Conservation (phyloP, 2,797 vertebrate genomes). For the Lophius americanus region DNA sequence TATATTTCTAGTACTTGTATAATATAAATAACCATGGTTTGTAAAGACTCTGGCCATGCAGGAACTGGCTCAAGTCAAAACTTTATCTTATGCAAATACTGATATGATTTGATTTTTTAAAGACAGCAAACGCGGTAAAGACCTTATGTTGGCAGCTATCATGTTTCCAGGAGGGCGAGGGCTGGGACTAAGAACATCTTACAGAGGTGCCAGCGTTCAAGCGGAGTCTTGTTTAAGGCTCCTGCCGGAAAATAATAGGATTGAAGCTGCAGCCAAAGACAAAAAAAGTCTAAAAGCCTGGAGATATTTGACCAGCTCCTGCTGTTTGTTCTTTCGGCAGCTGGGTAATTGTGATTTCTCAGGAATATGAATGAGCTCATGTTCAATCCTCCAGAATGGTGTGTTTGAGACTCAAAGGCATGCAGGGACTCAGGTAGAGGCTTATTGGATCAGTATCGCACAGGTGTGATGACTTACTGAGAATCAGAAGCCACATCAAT, state of each 20-base stretch:
- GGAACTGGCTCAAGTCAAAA: too few species aligned
- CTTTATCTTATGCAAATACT: too few species aligned
- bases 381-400: neutral
- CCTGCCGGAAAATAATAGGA: neutral
- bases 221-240: neutral
- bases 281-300: neutral
- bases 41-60: too few species aligned
- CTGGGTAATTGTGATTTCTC: neutral
- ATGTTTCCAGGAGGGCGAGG: too few species aligned
- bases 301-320: neutral
- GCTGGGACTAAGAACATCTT: too few species aligned
- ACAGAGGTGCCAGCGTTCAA: neutral
- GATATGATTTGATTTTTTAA: too few species aligned
- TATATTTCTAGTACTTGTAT: too few species aligned
- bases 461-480: slow-evolving; percentile 37
- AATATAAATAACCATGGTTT: too few species aligned
- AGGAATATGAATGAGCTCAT: slow-evolving; percentile 12
- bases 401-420: slow-evolving; percentile 24
- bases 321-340: neutral
- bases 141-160: too few species aligned
- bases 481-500: slow-evolving; percentile 30
- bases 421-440: slow-evolving; percentile 34
- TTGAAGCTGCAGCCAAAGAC: neutral
- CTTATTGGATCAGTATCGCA: slow-evolving; percentile 35
- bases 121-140: too few species aligned